Conservation (phyloP, 2,113 vertebrate species). For the Podocnemis expansa region DNA sequence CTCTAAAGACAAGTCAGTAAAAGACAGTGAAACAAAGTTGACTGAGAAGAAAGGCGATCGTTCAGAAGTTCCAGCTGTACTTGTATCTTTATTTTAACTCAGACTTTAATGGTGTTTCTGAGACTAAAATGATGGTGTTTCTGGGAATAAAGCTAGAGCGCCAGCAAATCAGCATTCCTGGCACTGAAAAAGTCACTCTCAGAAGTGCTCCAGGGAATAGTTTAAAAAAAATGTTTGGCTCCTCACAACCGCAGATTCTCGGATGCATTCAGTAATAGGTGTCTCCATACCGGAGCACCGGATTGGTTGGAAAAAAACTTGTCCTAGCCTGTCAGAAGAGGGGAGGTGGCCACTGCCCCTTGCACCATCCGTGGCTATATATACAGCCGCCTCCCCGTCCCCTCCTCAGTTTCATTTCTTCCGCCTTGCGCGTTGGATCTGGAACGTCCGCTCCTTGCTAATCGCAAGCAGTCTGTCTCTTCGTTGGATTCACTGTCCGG, state of each 20-base stretch:
- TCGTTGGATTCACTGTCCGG: no score
- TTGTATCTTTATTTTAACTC: conserved; percentile 2
- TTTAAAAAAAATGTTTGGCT: conserved; percentile 18
- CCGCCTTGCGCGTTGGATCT: no score
- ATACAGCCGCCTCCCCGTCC: no score
- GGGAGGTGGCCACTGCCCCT: no score
- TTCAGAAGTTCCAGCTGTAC: not conserved
- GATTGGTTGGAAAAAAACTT: no score
- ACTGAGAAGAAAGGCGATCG: not conserved
- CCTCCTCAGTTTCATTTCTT: no score
- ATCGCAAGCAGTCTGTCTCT: no score
- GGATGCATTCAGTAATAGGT: no score
- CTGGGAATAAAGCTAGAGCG: conserved; percentile 25
- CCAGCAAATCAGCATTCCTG: conserved; percentile 37
- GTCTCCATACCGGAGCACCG: no score
- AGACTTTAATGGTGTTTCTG: not conserved
- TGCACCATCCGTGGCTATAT: no score
- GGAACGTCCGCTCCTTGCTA: no score
- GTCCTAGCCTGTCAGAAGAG: no score
- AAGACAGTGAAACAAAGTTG: not conserved
- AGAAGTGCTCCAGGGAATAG: conserved; percentile 38
- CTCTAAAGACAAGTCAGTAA: not conserved
- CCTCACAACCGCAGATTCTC: conserved; percentile 3
- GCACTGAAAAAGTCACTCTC: conserved; percentile 37
- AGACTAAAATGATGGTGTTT: conserved; percentile 27